These are phyloP conservation scores for Spilogale gracilis DNA, from an alignment of 2,113 vertebrate genomes.

Conservation along the genomic window DNA sequence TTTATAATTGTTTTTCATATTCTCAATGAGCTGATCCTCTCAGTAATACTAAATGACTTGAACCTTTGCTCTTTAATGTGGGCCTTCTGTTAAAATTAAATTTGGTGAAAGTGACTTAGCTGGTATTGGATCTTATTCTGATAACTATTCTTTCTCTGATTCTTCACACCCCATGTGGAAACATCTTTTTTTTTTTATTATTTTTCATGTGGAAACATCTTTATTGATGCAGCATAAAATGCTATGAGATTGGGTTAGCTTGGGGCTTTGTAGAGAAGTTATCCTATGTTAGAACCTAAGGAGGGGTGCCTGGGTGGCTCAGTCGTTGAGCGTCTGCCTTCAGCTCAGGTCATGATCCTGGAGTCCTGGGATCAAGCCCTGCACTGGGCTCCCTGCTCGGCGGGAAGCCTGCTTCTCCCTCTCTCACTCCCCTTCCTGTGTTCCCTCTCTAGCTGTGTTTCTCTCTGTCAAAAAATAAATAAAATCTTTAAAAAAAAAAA, in stretches of 20 bases:
- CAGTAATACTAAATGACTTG: not conserved
- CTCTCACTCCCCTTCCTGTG: too few relatives aligned
- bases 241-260: not conserved
- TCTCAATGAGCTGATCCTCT: not conserved
- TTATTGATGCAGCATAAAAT: not conserved
- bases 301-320: not conserved
- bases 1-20: not conserved
- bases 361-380: too few relatives aligned
- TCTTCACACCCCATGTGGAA: not conserved
- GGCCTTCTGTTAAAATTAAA: conserved; percentile 2
- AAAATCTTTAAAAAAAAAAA: too few relatives aligned
- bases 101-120: conserved; percentile 1
- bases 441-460: too few relatives aligned
- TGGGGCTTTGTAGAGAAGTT: not conserved
- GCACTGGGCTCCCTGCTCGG: too few relatives aligned
- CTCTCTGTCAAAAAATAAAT: too few relatives aligned
- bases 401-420: too few relatives aligned
- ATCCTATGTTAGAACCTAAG: not conserved
- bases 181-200: too few relatives aligned
- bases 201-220: not conserved
- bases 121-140: conserved; percentile 41
- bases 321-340: too few relatives aligned
- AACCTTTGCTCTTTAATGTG: conserved; percentile 27
- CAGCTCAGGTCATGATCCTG: too few relatives aligned
- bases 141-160: not conserved